Percentiles rank a stretch among this genome's conserved stretches.
Evolutionary conservation across 2,113 vertebrate species (phyloP).

Genomic region (Oryzias celebensis): DNA sequence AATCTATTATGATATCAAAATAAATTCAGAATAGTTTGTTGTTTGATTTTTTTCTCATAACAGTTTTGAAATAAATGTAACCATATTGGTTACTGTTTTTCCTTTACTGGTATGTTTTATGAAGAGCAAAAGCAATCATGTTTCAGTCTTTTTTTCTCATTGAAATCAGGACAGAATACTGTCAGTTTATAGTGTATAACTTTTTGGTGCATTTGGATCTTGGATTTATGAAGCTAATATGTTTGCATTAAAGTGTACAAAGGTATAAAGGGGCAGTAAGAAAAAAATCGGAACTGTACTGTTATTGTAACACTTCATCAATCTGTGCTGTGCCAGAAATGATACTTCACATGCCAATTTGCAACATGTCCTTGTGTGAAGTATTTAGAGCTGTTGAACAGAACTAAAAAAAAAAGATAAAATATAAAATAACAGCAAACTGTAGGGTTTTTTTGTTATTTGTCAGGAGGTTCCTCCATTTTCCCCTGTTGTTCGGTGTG

Average conservation of each 20-base stretch:
- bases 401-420: slow-evolving; percentile 32
- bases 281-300: not conserved
- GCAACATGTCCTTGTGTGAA: slow-evolving; percentile 60
- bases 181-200: too few relatives aligned
- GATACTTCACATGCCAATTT: slow-evolving; percentile 8
- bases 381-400: slow-evolving; percentile 64
- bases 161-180: too few relatives aligned
- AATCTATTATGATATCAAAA: too few relatives aligned
- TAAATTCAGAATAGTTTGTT: too few relatives aligned
- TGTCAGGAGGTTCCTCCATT: slow-evolving; percentile 42
- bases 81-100: too few relatives aligned
- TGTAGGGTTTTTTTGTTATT: slow-evolving; percentile 37
- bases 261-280: slow-evolving; percentile 8
- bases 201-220: too few relatives aligned
- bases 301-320: slow-evolving; percentile 16
- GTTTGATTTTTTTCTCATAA: too few relatives aligned
- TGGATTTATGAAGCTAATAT: not conserved
- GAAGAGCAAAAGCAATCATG: too few relatives aligned
- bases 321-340: slow-evolving; percentile 28
- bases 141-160: too few relatives aligned
- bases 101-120: too few relatives aligned
- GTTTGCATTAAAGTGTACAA: not conserved
- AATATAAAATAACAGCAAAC: slow-evolving; percentile 34
- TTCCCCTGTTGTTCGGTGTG: slow-evolving; percentile 52
- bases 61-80: too few relatives aligned